Base-by-base conservation (phyloP, 2,113 vertebrate genomes). In the Natator depressus region DNA sequence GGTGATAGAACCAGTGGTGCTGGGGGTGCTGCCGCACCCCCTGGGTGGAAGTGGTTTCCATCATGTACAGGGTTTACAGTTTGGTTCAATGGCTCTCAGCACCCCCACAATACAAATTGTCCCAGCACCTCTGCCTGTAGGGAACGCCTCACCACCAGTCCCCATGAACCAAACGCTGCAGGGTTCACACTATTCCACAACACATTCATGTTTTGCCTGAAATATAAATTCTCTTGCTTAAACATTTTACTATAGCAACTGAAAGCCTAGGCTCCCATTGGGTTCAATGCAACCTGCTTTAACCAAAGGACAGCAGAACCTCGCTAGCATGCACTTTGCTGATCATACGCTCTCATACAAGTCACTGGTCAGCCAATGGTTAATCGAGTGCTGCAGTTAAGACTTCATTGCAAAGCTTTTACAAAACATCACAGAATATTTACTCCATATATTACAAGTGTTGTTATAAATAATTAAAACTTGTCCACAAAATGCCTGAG, bases 281-380 rank as follows among this genome's bases (percentile, higher is more conserved):
- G 51, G 47, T 46, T 89, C 42, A n/a, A 4, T 4, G 7, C 10
- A 85, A 87, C 9, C 50, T 31, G 17, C 88, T 86, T 80, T 72
- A 93, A 11, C 10, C 27, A 47, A 95, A 81, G 57, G 42, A 94
- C 25, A 65, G 84, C 91, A 31, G 75, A 91, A 87, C 42, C 5
- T 84, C 47, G 69, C 14, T 22, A 59, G 25, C 1, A 69, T 22
- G 13, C 53, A 46, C 59, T 91, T 80, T 87, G 87, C 91, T 89
- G 16, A 90, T 17, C 1, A 57, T 89, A 81, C 0, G 0, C 88
- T 55, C 8, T 53, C 50, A 27, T 38, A 55, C 53, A 42, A 0
- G 3, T 62, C 46, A 19, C 90, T 35, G 42, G 47, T 47, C 91
- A 49, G 54, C 10, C 88, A 84, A 84, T 0, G 0, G 4, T 54